Conservation (phyloP, 2,797 vertebrate genomes). For the Synanceia verrucosa region DNA sequence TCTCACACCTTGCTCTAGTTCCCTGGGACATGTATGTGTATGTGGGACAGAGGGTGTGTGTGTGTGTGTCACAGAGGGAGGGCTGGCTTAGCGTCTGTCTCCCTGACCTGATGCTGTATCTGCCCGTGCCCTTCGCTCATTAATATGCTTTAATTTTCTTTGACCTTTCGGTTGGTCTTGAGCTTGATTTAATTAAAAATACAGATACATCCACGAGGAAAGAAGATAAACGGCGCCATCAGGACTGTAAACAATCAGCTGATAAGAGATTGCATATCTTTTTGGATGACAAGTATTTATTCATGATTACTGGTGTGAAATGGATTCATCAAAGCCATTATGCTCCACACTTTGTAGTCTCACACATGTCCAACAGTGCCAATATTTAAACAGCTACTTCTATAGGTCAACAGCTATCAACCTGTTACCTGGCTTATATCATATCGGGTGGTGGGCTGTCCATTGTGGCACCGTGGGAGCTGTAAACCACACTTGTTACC, state of each 20-base stretch:
- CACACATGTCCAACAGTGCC: slow-evolving; percentile 27
- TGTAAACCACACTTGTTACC: slow-evolving; percentile 77
- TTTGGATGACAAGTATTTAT: slow-evolving; percentile 50
- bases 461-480: slow-evolving; percentile 51
- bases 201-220: slow-evolving; percentile 19
- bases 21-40: slow-evolving; percentile 3
- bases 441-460: neutral
- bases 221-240: slow-evolving; percentile 46
- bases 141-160: slow-evolving; percentile 80
- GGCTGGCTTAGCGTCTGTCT: slow-evolving; percentile 19
- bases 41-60: neutral
- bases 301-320: slow-evolving; percentile 55
- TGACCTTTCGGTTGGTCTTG: slow-evolving; percentile 74
- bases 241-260: slow-evolving; percentile 39
- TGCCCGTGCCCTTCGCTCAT: slow-evolving; percentile 69
- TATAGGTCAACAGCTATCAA: slow-evolving; percentile 69
- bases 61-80: neutral
- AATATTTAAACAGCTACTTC: slow-evolving; percentile 67
- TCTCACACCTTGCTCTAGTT: slow-evolving; percentile 52
- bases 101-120: slow-evolving; percentile 67
- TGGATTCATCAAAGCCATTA: slow-evolving; percentile 48
- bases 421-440: slow-evolving; percentile 63
- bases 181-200: slow-evolving; percentile 72
- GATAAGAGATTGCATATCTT: slow-evolving; percentile 44
- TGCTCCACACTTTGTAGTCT: slow-evolving; percentile 45